Conservation (phyloP, 2,113 vertebrate genomes). For the Eidolon helvum region DNA sequence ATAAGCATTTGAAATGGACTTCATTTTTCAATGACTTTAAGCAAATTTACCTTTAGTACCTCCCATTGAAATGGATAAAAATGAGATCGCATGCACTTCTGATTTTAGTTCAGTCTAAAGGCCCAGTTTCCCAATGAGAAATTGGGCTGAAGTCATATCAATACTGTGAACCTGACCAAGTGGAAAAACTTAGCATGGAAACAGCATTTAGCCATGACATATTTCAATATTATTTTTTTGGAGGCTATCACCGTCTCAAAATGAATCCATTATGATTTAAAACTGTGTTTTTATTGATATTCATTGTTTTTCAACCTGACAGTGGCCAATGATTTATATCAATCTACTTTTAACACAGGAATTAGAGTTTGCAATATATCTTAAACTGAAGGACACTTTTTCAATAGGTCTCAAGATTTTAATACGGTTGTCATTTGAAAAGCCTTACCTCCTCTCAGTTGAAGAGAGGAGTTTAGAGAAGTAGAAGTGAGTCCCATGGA, state of each 20-base stretch:
- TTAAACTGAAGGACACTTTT: conserved; percentile 41
- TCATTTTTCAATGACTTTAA: neutral
- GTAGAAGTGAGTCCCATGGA: neutral
- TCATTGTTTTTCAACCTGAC: conserved; percentile 62
- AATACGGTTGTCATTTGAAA: conserved; percentile 42
- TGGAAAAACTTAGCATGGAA: conserved; percentile 43
- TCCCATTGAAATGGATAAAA: neutral
- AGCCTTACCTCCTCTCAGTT: conserved; percentile 30
- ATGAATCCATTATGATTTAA: conserved; percentile 63
- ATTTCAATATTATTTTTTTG: conserved; percentile 55
- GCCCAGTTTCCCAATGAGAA: neutral
- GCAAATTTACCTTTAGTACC: neutral
- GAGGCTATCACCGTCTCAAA: conserved; percentile 22
- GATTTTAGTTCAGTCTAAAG: neutral
- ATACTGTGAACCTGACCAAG: neutral
- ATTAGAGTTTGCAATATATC: conserved; percentile 37
- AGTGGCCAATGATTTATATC: conserved; percentile 47
- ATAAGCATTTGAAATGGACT: neutral
- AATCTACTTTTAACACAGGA: conserved; percentile 57
- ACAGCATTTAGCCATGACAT: conserved; percentile 64
- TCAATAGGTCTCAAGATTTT: conserved; percentile 32
- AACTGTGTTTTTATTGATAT: conserved; percentile 68
- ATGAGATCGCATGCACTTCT: neutral
- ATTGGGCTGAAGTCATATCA: neutral
- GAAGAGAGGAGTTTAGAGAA: conserved; percentile 19